Evolutionary conservation across 2,888 invertebrate genomes (phyloP).

Genomic region (Euclidia mi): DNA sequence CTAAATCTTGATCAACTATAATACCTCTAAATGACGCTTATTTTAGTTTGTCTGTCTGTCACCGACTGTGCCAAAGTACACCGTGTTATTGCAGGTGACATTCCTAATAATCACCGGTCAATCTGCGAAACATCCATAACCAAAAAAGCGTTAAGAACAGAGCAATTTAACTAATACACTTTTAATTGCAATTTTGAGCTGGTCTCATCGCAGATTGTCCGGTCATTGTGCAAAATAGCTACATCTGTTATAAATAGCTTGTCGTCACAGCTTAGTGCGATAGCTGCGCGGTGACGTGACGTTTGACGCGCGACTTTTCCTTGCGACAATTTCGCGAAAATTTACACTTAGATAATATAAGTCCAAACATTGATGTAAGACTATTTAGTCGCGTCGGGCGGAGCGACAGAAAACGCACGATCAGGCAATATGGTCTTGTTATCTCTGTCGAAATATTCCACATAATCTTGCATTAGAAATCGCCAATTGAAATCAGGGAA

Average conservation of each 20-base stretch:
- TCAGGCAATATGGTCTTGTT: neutral
- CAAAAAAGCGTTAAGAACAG: too few species aligned
- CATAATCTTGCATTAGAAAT: too few species aligned
- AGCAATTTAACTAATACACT: too few species aligned
- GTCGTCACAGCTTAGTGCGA: slow-evolving; percentile 57
- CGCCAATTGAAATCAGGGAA: too few species aligned
- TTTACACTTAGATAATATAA: slow-evolving; percentile 8
- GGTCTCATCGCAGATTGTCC: slow-evolving; percentile 28
- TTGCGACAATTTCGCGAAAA: slow-evolving; percentile 10
- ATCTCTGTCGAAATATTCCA: neutral
- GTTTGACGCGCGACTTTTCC: slow-evolving; percentile 2
- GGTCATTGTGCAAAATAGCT: slow-evolving; percentile 23
- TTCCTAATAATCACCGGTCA: slow-evolving; percentile 40
- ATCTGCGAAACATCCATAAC: neutral
- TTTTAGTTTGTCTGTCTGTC: slow-evolving; percentile 62
- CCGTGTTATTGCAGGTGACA: slow-evolving; percentile 46
- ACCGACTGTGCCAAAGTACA: slow-evolving; percentile 76
- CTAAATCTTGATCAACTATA: slow-evolving; percentile 28
- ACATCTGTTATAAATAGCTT: slow-evolving; percentile 58
- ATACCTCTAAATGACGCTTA: slow-evolving; percentile 52
- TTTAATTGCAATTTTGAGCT: slow-evolving; percentile 1
- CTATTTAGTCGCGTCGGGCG: slow-evolving; percentile 16
- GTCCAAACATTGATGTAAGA: slow-evolving; percentile 12
- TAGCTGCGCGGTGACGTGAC: slow-evolving; percentile 14
- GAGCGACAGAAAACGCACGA: slow-evolving; percentile 3